Base-by-base conservation (phyloP, 2,888 invertebrate species). In the Perithous albicinctus region DNA sequence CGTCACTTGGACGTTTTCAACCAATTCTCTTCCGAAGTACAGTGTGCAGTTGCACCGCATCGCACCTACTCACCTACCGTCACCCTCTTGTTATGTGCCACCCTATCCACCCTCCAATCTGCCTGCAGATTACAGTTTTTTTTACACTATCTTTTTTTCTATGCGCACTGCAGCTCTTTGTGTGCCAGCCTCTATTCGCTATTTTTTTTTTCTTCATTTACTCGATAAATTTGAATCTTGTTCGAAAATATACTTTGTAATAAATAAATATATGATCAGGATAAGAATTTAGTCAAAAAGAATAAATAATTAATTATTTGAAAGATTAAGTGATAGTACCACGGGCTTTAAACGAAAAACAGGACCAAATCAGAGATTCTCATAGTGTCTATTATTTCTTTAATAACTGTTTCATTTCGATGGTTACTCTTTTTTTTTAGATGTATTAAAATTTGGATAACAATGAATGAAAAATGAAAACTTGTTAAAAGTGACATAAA, bases 1-100 rank as follows among this genome's bases (percentile, higher is more conserved):
- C 38, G 63, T 63, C 63, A 63, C 63, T n/a, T 23, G 38, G 18
- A 41, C 41, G 35, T 63, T 63, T 63, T 63, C 38, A 38, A 59
- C 59, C 8, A 18, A 59, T 35, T 59, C 29, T 15, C 7, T 4
- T 6, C 1, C 15, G 56, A 56, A 56, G 56, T 56, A 29, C 32
- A 7, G 6, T 32, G n/a, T 29, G 15, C n/a, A 32, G 54, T 5
- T 54, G 26, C 54, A 54, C 12, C n/a, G 10, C 51, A n/a, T n/a
- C 20, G 20, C 51, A 23, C 51, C 23, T n/a, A 2, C 54, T 10
- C 5, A 5, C 23, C 12, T n/a, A 29, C 7, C 51, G 0, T 12
- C 12, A 29, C 23, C 54, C 8, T 29, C n/a, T 12, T 29, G 7
- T 56, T 7, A n/a, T n/a, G n/a, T n/a, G 15, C 15, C 15, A 7